Percentiles rank a stretch among this genome's conserved stretches.
These are phyloP conservation scores for Dryomyza anilis DNA, from an alignment of 2,888 invertebrate species.

Conservation along the genomic window DNA sequence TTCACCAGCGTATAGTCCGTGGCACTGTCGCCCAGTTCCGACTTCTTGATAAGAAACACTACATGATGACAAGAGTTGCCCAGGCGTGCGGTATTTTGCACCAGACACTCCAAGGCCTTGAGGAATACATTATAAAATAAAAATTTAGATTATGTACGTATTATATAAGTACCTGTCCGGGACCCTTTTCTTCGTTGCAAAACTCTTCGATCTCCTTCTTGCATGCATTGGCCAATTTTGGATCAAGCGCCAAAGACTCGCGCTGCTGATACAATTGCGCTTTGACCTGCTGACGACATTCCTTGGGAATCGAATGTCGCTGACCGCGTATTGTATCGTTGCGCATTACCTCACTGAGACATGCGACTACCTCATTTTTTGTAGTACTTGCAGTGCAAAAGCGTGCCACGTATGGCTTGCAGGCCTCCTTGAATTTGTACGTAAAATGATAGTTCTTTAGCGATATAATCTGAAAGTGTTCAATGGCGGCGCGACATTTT, in stretches of 20 bases:
- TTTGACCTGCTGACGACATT: constrained; percentile 88
- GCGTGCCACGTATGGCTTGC: constrained; percentile 78
- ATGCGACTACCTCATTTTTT: constrained; percentile 72
- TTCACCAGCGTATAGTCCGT: constrained; percentile 85
- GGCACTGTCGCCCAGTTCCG: constrained; percentile 84
- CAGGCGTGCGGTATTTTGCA: constrained; percentile 69
- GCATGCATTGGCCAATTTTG: constrained; percentile 82
- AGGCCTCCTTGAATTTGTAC: constrained; percentile 93
- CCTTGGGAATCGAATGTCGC: constrained; percentile 81
- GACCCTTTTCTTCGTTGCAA: constrained; percentile 74
- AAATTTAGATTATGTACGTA: constrained; percentile 46
- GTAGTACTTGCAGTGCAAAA: constrained; percentile 74
- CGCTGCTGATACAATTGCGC: constrained; percentile 91
- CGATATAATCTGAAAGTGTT: constrained; percentile 95
- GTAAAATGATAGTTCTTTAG: constrained; percentile 93
- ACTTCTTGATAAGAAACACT: constrained; percentile 83
- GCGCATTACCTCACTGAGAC: constrained; percentile 81
- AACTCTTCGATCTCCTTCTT: constrained; percentile 74
- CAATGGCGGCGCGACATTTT: constrained; percentile 91
- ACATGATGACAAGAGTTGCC: constrained; percentile 76
- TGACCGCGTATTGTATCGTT: constrained; percentile 82
- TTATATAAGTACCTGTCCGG: constrained; percentile 64
- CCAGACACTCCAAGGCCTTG: constrained; percentile 81
- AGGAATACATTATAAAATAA: not conserved
- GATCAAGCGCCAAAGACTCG: constrained; percentile 86